Evolutionary conservation across 2,888 invertebrate species (phyloP), one percentile per base, ranked within the genome.

Genomic region (Pseudoips prasinana): DNA sequence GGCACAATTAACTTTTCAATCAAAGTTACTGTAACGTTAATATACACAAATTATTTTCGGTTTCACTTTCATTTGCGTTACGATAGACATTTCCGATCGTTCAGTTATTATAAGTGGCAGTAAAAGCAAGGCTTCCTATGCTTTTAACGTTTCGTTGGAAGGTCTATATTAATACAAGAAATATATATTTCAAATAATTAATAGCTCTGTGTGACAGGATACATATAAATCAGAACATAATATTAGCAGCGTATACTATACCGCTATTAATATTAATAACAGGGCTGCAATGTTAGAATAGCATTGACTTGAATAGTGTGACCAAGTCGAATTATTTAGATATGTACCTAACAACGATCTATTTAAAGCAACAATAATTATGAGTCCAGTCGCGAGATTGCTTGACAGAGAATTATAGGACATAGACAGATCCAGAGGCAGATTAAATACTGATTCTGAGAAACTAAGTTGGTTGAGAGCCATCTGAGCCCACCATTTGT

Each of bases 191-290:
- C 22, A 35, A 11, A 39, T 36, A 28, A 36, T 42, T 41, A 7
- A 29, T 30, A 29, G 46, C 40, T 51, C 24, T 31, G 32, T 40
- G 29, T 37, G 48, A 45, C 64, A 59, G 68, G 62, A 64, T 62
- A 50, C 50, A 51, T 46, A 46, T 49, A 44, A 53, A 45, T 47
- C 50, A 51, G 35, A 56, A 53, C 53, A 46, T 50, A 33, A 49
- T 39, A 46, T 49, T 51, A 45, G n/a, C n/a, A n/a, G n/a, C n/a
- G n/a, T n/a, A n/a, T n/a, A n/a, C n/a, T n/a, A n/a, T n/a, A n/a
- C n/a, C n/a, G n/a, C n/a, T n/a, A n/a, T n/a, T n/a, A n/a, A n/a
- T n/a, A n/a, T n/a, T n/a, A n/a, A n/a, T n/a, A n/a, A n/a, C n/a
- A n/a, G n/a, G n/a, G n/a, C n/a, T n/a, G n/a, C n/a, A n/a, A n/a